Evolutionary conservation across 2,888 invertebrate genomes (phyloP).

Genomic region (Apamea crenata): DNA sequence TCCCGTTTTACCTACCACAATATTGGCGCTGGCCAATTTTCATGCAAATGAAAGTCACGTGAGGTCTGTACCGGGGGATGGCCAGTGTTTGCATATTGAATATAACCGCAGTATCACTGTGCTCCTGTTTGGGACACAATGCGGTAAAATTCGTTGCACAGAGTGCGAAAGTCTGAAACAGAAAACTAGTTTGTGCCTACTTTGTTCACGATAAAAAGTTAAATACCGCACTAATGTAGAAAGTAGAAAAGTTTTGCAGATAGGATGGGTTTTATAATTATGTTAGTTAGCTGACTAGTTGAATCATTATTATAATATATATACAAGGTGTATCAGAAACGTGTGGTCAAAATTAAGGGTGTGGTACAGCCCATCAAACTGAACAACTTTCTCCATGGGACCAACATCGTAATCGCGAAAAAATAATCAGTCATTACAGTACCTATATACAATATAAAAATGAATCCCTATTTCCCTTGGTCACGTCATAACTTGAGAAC

Average conservation of each 20-base stretch:
- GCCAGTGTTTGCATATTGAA: constrained; percentile 81
- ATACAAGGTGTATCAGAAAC: not conserved
- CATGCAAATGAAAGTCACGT: constrained; percentile 79
- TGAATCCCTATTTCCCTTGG: too few relatives aligned
- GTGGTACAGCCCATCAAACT: too few relatives aligned
- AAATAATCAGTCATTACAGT: too few relatives aligned
- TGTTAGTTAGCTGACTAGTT: not conserved
- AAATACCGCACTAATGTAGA: constrained; percentile 8
- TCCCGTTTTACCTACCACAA: constrained; percentile 20
- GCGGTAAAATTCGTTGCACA: constrained; percentile 56
- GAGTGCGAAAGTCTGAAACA: constrained; percentile 27
- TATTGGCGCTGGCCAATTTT: constrained; percentile 69
- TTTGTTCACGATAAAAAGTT: constrained; percentile 34
- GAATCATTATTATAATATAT: not conserved
- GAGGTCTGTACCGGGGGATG: constrained; percentile 67
- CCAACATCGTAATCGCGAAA: too few relatives aligned
- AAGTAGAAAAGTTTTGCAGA: not conserved
- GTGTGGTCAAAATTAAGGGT: too few relatives aligned
- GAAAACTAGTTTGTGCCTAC: constrained; percentile 19
- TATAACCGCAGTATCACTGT: constrained; percentile 75
- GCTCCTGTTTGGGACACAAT: constrained; percentile 60
- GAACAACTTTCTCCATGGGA: too few relatives aligned
- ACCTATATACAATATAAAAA: too few relatives aligned
- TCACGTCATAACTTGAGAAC: too few relatives aligned
- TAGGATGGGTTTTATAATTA: not conserved